phyloP scores from a whole-genome alignment of 2,797 vertebrate genomes.

The Ambastaia sidthimunki region DNA sequence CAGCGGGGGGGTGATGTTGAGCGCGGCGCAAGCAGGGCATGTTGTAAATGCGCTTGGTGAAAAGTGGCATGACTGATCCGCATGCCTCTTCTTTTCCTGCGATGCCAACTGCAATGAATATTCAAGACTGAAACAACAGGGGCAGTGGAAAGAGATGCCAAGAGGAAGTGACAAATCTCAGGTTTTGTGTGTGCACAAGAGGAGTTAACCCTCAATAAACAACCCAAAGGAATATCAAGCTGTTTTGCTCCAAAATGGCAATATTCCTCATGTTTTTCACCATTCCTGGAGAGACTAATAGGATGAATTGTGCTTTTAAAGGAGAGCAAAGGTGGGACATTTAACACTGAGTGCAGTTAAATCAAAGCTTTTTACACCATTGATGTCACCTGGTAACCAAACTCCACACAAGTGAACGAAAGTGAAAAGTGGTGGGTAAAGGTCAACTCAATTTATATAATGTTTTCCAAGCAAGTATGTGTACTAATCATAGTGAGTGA shows the following conservation, averaged over 20 bases:
- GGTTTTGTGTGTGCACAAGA: conserved; percentile 33
- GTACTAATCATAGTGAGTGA: not conserved
- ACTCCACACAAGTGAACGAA: conserved; percentile 38
- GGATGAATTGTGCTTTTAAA: not conserved
- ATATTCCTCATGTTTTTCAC: not conserved
- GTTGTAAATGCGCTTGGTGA: conserved; percentile 27
- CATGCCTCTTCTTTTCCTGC: conserved; percentile 32
- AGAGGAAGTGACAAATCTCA: conserved; percentile 45
- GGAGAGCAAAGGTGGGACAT: not conserved
- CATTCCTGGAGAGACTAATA: not conserved
- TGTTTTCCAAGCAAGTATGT: not conserved
- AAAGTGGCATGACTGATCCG: conserved; percentile 39
- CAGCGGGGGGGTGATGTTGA: conserved; percentile 38
- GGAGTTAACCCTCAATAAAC: conserved; percentile 50
- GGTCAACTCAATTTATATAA: conserved; percentile 42
- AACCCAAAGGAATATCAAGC: conserved; percentile 34
- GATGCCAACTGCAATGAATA: conserved; percentile 46
- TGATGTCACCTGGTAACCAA: conserved; percentile 39
- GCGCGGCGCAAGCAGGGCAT: conserved; percentile 28
- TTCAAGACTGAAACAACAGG: conserved; percentile 38
- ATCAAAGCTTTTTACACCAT: conserved; percentile 39
- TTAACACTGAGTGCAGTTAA: conserved; percentile 11
- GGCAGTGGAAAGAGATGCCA: conserved; percentile 40
- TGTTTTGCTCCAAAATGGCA: conserved; percentile 29
- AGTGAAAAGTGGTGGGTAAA: conserved; percentile 42